These are phyloP conservation scores for Drosophila neutralis DNA, from an alignment of 2,888 invertebrate species.

Conservation along the genomic window DNA sequence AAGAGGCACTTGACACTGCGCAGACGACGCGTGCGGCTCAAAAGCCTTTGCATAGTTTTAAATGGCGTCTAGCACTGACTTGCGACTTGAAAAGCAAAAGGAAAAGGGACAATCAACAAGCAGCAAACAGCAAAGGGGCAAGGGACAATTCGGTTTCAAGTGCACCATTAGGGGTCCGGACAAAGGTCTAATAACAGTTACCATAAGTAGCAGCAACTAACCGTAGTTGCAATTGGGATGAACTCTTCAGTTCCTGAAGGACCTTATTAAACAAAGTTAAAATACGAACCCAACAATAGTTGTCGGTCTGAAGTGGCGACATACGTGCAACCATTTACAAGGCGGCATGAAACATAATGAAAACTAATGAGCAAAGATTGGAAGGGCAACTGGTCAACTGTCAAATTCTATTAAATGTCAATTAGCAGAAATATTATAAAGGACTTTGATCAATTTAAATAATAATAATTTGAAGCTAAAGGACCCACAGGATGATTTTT, in stretches of 20 bases:
- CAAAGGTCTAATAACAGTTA: constrained; percentile 45
- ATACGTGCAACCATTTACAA: not conserved
- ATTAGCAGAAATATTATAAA: not conserved
- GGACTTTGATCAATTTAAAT: too few species aligned
- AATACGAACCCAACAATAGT: not conserved
- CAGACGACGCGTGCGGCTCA: constrained; percentile 50
- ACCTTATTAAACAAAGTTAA: not conserved
- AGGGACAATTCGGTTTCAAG: constrained; percentile 12
- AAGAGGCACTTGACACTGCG: constrained; percentile 53
- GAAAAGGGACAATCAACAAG: not conserved
- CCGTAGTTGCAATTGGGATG: constrained; percentile 15
- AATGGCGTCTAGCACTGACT: constrained; percentile 27
- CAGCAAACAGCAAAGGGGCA: not conserved
- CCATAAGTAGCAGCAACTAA: constrained; percentile 41
- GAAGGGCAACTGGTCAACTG: not conserved
- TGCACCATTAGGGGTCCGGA: constrained; percentile 37
- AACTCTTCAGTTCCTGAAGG: not conserved
- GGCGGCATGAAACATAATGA: not conserved
- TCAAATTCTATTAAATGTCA: constrained; percentile 1
- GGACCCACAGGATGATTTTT: too few species aligned
- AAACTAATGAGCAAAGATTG: not conserved
- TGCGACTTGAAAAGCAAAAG: constrained; percentile 13
- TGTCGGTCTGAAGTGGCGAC: not conserved
- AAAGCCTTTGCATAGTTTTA: constrained; percentile 44
- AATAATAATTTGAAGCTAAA: too few species aligned